phyloP scores from a whole-genome alignment of 1,140 invertebrate genomes.

The Phthorimaea operculella region DNA sequence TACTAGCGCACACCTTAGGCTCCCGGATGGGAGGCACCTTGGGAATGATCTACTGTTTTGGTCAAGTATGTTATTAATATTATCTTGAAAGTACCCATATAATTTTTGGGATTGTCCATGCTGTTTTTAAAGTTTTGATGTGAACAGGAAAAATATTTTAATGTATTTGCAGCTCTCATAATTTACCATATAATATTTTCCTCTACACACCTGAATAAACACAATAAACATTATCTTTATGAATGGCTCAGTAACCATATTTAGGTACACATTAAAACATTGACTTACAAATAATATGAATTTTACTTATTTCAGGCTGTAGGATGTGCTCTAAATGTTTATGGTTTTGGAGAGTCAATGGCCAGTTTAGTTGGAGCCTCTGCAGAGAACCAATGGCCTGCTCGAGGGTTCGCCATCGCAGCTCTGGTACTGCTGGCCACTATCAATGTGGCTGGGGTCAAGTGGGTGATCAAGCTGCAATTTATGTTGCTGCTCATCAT shows the following conservation, averaged over 20 bases:
- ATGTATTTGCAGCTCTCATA: too few species aligned
- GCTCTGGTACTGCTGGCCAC: conserved; percentile 85
- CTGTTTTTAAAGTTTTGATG: too few species aligned
- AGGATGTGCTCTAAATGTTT: conserved; percentile 93
- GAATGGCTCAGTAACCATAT: too few species aligned
- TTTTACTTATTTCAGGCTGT: conserved; percentile 78
- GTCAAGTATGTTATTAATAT: conserved; percentile 79
- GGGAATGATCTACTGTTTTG: conserved; percentile 95
- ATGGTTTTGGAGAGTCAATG: conserved; percentile 96
- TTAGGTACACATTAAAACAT: not conserved
- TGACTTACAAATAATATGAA: not conserved
- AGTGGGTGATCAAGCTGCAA: conserved; percentile 93
- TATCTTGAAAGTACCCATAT: too few species aligned
- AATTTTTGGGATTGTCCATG: too few species aligned
- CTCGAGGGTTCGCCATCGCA: conserved; percentile 82
- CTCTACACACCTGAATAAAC: not conserved
- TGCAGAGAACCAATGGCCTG: conserved; percentile 77
- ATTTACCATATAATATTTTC: too few species aligned
- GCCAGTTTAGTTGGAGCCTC: conserved; percentile 77
- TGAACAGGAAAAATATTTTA: too few species aligned
- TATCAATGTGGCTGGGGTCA: conserved; percentile 92
- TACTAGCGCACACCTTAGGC: conserved; percentile 93
- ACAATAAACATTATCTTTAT: not conserved
- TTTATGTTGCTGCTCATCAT: conserved; percentile 86
- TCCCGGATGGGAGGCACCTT: conserved; percentile 91